phyloP scores from a whole-genome alignment of 1,140 invertebrate species.

The Anthonomus grandis region DNA sequence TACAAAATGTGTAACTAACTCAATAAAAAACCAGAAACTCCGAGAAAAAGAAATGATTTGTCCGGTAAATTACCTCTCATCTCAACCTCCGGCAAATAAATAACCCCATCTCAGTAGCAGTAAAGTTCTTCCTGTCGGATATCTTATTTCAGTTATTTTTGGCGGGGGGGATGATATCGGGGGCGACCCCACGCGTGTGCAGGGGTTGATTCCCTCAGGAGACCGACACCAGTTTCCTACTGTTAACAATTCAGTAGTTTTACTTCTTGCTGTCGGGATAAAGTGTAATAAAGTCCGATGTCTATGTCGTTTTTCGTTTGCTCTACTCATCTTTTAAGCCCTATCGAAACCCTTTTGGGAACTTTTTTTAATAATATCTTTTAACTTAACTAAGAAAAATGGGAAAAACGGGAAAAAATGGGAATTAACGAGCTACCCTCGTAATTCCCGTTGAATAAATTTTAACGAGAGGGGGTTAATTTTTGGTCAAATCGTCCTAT shows the following conservation, averaged over 20 bases:
- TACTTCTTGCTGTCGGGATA: slow-evolving; percentile 48
- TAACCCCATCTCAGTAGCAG: slow-evolving; percentile 28
- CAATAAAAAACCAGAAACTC: not conserved
- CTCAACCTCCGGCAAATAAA: slow-evolving; percentile 24
- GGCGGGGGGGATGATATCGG: slow-evolving; percentile 45
- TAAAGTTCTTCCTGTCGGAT: slow-evolving; percentile 9
- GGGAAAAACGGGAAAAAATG: no score
- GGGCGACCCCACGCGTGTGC: no score
- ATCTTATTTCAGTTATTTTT: slow-evolving; percentile 41
- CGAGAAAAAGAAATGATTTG: slow-evolving; percentile 28
- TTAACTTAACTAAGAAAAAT: no score
- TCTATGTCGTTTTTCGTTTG: slow-evolving; percentile 28
- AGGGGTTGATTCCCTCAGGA: slow-evolving; percentile 44
- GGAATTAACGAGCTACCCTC: no score
- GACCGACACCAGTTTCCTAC: slow-evolving; percentile 45
- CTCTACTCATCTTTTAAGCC: slow-evolving; percentile 23
- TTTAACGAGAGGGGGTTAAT: no score
- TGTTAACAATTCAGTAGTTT: slow-evolving; percentile 49
- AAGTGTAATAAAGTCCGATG: slow-evolving; percentile 48
- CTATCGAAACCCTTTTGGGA: no score
- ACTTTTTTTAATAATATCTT: no score
- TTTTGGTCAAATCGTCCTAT: no score
- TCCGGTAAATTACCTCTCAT: slow-evolving; percentile 26
- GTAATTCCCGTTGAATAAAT: no score
- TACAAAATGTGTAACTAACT: no score